These are phyloP conservation scores for Arbacia lixula DNA, from an alignment of 53 echinoderm and acorn worm species.

Conservation along the genomic window DNA sequence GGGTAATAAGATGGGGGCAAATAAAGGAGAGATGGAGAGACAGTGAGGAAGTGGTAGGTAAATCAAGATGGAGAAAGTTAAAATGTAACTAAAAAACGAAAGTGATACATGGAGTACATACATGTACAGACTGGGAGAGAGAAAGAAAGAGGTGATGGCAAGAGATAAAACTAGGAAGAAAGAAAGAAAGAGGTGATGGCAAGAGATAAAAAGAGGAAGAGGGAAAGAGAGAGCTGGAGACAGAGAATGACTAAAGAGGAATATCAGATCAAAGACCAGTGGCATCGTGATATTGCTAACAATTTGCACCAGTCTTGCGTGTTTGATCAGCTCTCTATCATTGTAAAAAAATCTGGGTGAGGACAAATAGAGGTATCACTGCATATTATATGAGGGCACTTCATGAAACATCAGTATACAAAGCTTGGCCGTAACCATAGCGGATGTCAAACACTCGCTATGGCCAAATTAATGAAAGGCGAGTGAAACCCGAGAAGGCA, in stretches of 20 bases:
- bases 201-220: not conserved
- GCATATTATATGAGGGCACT: slow-evolving; percentile 26
- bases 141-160: not conserved
- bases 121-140: too few relatives aligned
- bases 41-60: not conserved
- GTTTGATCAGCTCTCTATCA: slow-evolving; percentile 26
- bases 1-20: not conserved
- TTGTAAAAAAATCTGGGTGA: not conserved
- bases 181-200: not conserved
- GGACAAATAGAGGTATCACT: slow-evolving; percentile 16
- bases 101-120: too few relatives aligned
- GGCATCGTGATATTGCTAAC: slow-evolving; percentile 5
- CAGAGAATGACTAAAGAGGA: not conserved
- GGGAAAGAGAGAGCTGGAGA: not conserved
- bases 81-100: too few relatives aligned
- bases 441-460: slow-evolving; percentile 38
- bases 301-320: slow-evolving; percentile 12
- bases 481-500: too few relatives aligned
- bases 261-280: slow-evolving; percentile 3
- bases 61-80: not conserved
- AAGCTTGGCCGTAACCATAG: too few relatives aligned
- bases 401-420: too few relatives aligned
- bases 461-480: slow-evolving; percentile 29
- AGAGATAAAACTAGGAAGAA: not conserved
- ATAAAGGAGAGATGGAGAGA: not conserved